Percentiles rank a stretch among this genome's conserved stretches.
These are phyloP conservation scores for Dione juno DNA, from an alignment of 2,888 invertebrate species.

Conservation along the genomic window DNA sequence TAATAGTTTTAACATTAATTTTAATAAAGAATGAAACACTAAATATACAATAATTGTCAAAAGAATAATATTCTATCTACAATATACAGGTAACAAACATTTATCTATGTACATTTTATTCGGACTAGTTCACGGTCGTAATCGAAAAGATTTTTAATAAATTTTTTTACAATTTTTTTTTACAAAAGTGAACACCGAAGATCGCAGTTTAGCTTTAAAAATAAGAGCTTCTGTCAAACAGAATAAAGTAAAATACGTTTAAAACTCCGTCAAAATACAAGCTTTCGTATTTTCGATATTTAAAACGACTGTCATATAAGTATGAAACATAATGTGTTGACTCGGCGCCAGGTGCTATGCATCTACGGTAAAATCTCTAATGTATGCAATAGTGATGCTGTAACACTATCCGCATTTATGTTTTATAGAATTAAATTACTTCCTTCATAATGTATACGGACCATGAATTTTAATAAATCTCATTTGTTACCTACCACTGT, in stretches of 20 bases:
- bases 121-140: slow-evolving; percentile 81
- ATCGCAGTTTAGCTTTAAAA: slow-evolving; percentile 30
- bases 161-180: slow-evolving; percentile 69
- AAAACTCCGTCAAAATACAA: background rate
- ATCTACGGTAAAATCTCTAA: slow-evolving; percentile 27
- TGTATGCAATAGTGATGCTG: slow-evolving; percentile 26
- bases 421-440: slow-evolving; percentile 21
- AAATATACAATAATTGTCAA: slow-evolving; percentile 78
- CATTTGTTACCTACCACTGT: slow-evolving; percentile 18
- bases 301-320: slow-evolving; percentile 24
- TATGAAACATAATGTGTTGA: slow-evolving; percentile 25
- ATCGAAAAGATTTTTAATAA: slow-evolving; percentile 63
- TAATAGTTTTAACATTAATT: slow-evolving; percentile 73
- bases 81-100: slow-evolving; percentile 84
- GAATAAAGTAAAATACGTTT: background rate
- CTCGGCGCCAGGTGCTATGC: slow-evolving; percentile 21
- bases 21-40: slow-evolving; percentile 72
- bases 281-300: slow-evolving; percentile 11
- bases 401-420: slow-evolving; percentile 21
- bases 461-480: slow-evolving; percentile 15
- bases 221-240: slow-evolving; percentile 11
- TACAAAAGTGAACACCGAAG: slow-evolving; percentile 68
- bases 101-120: slow-evolving; percentile 82
- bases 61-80: slow-evolving; percentile 83
- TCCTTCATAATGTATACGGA: slow-evolving; percentile 16